Conservation (phyloP, 2,888 invertebrate species). For the Tetragonula carbonaria region DNA sequence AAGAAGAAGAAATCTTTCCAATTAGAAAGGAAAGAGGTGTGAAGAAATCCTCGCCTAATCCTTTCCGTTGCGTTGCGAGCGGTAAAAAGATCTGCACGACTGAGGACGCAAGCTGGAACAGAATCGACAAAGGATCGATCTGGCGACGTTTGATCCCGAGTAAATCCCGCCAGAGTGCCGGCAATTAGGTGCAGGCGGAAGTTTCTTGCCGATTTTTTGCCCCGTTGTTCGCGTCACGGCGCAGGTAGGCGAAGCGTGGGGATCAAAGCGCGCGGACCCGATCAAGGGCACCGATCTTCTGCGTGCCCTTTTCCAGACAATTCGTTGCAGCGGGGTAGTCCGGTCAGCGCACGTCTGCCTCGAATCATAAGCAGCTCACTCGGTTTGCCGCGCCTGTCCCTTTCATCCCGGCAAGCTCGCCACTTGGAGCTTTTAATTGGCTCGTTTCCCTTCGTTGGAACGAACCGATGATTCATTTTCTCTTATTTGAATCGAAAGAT, state of each 20-base stretch:
- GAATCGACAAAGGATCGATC: slow-evolving; percentile 33
- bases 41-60: background rate
- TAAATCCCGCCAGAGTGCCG: slow-evolving; percentile 62
- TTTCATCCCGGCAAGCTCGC: background rate
- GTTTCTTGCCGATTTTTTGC: slow-evolving; percentile 73
- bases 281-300: slow-evolving; percentile 76
- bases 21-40: background rate
- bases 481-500: too few species aligned
- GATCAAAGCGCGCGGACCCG: slow-evolving; percentile 65
- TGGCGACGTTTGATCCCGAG: slow-evolving; percentile 64
- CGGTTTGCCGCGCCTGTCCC: slow-evolving; percentile 28
- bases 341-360: slow-evolving; percentile 71
- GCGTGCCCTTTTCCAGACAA: slow-evolving; percentile 78
- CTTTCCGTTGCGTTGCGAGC: background rate
- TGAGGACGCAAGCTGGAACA: slow-evolving; percentile 3
- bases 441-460: background rate
- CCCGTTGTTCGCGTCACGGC: slow-evolving; percentile 55
- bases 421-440: slow-evolving; percentile 32
- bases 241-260: slow-evolving; percentile 43
- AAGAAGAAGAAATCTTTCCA: too few species aligned
- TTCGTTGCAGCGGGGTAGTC: slow-evolving; percentile 77
- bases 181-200: slow-evolving; percentile 77
- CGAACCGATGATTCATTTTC: too few species aligned
- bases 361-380: slow-evolving; percentile 77
- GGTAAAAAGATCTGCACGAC: background rate